Evolutionary conservation across 1,140 invertebrate species (phyloP), one percentile per base, ranked within the genome.

Genomic region (Macrobrachium rosenbergii): DNA sequence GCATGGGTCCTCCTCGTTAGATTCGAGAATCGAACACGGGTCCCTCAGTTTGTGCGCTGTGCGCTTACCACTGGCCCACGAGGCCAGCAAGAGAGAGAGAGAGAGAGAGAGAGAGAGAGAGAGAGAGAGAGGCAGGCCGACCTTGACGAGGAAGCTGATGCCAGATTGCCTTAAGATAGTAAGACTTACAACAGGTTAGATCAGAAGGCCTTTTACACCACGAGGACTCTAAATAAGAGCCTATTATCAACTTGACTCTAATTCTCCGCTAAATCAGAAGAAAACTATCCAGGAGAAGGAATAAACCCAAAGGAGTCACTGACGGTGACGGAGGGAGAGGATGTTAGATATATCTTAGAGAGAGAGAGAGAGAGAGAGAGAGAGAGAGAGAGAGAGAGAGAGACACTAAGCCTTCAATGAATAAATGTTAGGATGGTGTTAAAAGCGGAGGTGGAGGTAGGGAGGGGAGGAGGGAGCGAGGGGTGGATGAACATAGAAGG

Each of bases 121-220:
- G 64, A 21, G 28, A 21, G 28, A 28, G 19, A n/a, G 28, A 69
- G n/a, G 64, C 64, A 69, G n/a, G 64, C 64, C 64, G 64, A 69
- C 64, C 64, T 69, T 69, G 64, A 37, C 1, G 64, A 21, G 64
- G 64, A n/a, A 69, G 64, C 28, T 69, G 64, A 69, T 69, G 64
- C 64, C 64, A 21, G 64, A 69, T 69, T 69, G n/a, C 64, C 28
- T 69, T 69, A 28, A 69, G n/a, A 69, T 69, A 69, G 64, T 67
- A 69, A 21, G 64, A 28, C 28, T 69, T 69, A 69, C 28, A 37
- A 37, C 28, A 37, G 28, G 28, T 37, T 37, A 37, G 28, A 37
- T 37, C 28, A 37, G 28, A 37, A 37, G 28, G 28, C 28, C 28
- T 37, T 37, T 37, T 37, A 37, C 28, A 37, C 28, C 28, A 37